phyloP scores from a whole-genome alignment of 2,797 vertebrate genomes.

The Miichthys miiuy region DNA sequence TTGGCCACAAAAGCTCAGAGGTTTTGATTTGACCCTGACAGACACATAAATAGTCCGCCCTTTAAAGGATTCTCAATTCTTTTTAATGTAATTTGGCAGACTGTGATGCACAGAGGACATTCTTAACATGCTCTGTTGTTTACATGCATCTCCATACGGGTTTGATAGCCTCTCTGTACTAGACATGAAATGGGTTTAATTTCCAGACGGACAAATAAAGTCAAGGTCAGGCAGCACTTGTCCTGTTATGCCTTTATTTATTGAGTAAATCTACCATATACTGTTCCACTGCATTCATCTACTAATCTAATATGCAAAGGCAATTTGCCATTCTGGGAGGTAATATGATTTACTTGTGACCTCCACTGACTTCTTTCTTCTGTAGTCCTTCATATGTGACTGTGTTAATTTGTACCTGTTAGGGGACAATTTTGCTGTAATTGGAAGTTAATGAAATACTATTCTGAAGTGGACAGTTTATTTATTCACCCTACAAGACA shows the following conservation, averaged over 20 bases:
- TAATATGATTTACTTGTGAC: constrained; percentile 72
- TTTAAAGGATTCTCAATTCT: constrained; percentile 3
- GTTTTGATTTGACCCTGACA: neutral
- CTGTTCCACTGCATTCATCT: constrained; percentile 67
- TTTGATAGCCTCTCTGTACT: constrained; percentile 47
- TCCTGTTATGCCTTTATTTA: constrained; percentile 65
- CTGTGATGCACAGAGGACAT: constrained; percentile 27
- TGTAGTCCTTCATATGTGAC: constrained; percentile 37
- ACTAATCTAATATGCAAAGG: constrained; percentile 78
- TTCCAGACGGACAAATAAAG: constrained; percentile 44
- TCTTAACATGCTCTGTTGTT: constrained; percentile 47
- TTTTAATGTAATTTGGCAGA: constrained; percentile 31
- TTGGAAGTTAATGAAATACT: constrained; percentile 61
- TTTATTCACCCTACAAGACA: constrained; percentile 77
- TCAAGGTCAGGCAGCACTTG: constrained; percentile 63
- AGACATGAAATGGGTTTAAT: constrained; percentile 59
- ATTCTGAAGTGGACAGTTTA: constrained; percentile 59
- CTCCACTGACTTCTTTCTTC: constrained; percentile 38
- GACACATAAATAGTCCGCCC: neutral
- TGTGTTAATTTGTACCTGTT: constrained; percentile 55
- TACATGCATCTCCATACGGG: constrained; percentile 46
- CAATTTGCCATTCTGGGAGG: constrained; percentile 69
- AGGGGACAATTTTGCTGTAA: constrained; percentile 54
- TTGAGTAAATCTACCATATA: constrained; percentile 61
- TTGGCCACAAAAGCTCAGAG: neutral